phyloP scores from a whole-genome alignment of 2,888 invertebrate species.

The Acanthosepion lycidas region DNA sequence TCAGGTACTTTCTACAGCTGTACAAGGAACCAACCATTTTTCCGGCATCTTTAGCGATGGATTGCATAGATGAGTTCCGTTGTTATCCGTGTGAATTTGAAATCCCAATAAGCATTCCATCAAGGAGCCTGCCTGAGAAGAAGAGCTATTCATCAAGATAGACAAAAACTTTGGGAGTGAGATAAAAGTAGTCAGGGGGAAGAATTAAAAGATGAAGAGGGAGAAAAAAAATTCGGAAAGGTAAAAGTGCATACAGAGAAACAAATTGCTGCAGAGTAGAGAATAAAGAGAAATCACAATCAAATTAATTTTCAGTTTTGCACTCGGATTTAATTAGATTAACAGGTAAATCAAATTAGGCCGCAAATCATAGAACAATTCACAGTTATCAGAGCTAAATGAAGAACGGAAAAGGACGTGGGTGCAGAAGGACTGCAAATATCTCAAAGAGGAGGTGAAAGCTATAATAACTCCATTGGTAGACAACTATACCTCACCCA shows the following conservation, averaged over 20 bases:
- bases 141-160: too few species aligned
- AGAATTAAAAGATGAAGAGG: background rate
- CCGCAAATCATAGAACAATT: background rate
- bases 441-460: background rate
- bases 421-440: background rate
- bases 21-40: too few species aligned
- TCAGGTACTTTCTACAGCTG: too few species aligned
- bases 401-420: too few species aligned
- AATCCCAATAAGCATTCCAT: too few species aligned
- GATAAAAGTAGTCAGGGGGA: background rate
- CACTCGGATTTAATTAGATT: background rate
- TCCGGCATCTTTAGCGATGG: too few species aligned
- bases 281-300: background rate
- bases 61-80: too few species aligned
- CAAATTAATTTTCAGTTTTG: background rate
- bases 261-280: background rate
- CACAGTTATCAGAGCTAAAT: background rate
- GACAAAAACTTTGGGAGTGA: too few species aligned
- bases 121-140: too few species aligned
- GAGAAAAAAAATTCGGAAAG: background rate
- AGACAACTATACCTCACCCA: background rate
- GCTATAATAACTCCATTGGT: background rate
- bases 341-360: background rate
- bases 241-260: background rate
- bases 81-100: too few species aligned